Evolutionary conservation across 64 coral and sea anemone species (phyloP), one percentile per base, ranked within the genome.

Genomic region (Pachyseris speciosa): DNA sequence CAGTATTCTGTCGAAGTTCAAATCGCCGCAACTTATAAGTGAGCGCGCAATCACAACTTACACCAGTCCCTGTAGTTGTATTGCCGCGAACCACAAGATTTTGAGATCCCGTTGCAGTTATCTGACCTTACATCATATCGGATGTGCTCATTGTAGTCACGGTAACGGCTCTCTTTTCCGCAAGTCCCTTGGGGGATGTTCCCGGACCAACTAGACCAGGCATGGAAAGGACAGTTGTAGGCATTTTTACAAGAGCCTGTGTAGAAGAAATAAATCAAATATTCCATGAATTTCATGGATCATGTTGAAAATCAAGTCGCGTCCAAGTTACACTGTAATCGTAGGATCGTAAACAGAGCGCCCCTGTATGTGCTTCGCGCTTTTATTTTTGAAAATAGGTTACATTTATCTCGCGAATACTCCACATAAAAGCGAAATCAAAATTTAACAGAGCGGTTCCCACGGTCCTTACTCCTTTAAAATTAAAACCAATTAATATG

Each of bases 21-120:
- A n/a, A n/a, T n/a, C n/a, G n/a, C n/a, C n/a, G n/a, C n/a, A n/a
- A n/a, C n/a, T n/a, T n/a, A n/a, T n/a, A n/a, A n/a, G n/a, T n/a
- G n/a, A n/a, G n/a, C n/a, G n/a, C n/a, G n/a, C n/a, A 17, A 15
- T 43, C 64, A 20, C 7, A 48, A 94, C 96, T 98, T 86, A 98
- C 96, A 98, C 75, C 77, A 91, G n/a, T 70, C 78, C 59, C 92
- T 75, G 78, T 98, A 98, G 89, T 92, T 87, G 64, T 98, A 98
- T 29, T 89, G 84, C n/a, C 75, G 33, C 16, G 27, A 53, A 42
- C 96, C 96, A 88, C 96, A 98, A 2, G 55, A 63, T 47, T 53
- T 94, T 51, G 66, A 36, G 34, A 98, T 98, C 34, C 79, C 90
- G 20, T 86, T 89, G 43, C 96, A 98, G 26, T 83, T 92, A 43